phyloP scores from a whole-genome alignment of 30 jellyfish, hydroid and myxozoan genomes.

The Cassiopea andromeda region DNA sequence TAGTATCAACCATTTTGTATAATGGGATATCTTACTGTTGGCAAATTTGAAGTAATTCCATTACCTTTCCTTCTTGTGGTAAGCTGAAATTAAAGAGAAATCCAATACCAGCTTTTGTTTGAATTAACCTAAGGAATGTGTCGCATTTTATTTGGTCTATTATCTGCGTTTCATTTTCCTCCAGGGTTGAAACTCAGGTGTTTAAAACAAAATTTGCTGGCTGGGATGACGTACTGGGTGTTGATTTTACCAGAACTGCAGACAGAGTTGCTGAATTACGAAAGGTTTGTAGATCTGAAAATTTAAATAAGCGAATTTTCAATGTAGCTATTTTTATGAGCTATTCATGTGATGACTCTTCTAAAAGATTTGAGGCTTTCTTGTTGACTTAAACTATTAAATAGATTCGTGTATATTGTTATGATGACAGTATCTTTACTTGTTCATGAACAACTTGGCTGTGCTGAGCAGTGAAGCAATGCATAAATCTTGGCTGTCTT shows the following conservation, averaged over 20 bases:
- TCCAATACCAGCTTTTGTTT: too few relatives aligned
- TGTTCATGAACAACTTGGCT: too few relatives aligned
- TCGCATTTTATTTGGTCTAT: neutral
- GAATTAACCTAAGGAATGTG: too few relatives aligned
- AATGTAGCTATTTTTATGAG: neutral
- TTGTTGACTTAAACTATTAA: neutral
- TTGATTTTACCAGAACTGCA: constrained; percentile 97
- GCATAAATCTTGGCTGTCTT: too few relatives aligned
- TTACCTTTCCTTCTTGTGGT: too few relatives aligned
- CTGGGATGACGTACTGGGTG: constrained; percentile 99
- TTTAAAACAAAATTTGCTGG: constrained; percentile 93
- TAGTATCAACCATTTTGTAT: too few relatives aligned
- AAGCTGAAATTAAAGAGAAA: too few relatives aligned
- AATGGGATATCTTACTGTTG: too few relatives aligned
- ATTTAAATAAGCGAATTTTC: neutral
- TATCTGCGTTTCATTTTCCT: neutral
- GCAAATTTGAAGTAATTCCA: too few relatives aligned
- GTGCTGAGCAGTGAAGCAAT: too few relatives aligned
- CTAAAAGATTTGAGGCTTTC: too few relatives aligned
- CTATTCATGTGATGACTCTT: neutral
- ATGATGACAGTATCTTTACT: neutral
- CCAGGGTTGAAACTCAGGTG: constrained; percentile 93
- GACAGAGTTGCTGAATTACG: constrained; percentile 79
- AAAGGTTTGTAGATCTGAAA: constrained; percentile 46
- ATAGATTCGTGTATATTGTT: neutral